Percentiles rank a stretch among this genome's conserved stretches.
Conservation (phyloP, 2,888 invertebrate genomes). For the Gortyna flavago region DNA sequence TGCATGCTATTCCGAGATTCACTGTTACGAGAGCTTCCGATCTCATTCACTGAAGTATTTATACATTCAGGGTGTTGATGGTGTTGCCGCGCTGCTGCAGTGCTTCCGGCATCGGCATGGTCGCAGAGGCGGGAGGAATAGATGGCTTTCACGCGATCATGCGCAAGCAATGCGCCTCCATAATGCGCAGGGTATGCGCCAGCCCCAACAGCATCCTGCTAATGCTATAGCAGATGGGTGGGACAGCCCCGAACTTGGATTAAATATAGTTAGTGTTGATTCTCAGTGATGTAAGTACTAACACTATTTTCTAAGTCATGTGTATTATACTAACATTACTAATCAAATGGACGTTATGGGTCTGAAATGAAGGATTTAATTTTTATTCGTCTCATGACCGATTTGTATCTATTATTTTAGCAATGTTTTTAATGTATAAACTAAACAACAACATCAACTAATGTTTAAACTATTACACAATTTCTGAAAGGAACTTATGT, state of each 20-base stretch:
- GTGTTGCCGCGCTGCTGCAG: background rate
- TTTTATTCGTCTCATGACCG: conserved; percentile 9
- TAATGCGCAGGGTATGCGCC: background rate
- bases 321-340: background rate
- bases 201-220: background rate
- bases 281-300: background rate
- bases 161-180: background rate
- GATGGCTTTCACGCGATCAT: background rate
- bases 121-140: background rate
- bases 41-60: conserved; percentile 8
- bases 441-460: no score
- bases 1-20: background rate
- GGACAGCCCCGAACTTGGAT: background rate
- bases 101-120: background rate
- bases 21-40: conserved; percentile 28
- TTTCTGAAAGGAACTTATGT: background rate
- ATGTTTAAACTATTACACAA: no score
- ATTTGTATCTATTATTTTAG: conserved; percentile 8
- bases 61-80: background rate
- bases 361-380: background rate
- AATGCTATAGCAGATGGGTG: background rate
- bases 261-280: background rate
- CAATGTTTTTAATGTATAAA: background rate
- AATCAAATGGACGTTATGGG: background rate
- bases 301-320: background rate